phyloP scores from a whole-genome alignment of 2,888 invertebrate genomes.

The Amphipyra tragopoginis region DNA sequence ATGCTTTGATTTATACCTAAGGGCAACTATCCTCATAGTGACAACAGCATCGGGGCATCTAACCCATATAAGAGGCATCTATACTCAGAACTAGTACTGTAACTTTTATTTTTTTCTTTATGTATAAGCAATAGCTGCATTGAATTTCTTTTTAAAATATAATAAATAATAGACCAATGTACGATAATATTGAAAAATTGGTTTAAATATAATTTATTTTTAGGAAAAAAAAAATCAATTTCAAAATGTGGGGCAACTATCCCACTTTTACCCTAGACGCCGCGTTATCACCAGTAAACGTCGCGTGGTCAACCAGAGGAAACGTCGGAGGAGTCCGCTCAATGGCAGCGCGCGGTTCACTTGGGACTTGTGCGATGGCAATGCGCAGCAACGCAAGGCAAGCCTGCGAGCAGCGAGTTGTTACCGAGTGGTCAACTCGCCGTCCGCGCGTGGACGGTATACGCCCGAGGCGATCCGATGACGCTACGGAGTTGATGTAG shows the following conservation, averaged over 20 bases:
- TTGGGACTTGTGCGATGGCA: too few species aligned
- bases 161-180: neutral
- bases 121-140: neutral
- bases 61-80: conserved; percentile 1
- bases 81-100: neutral
- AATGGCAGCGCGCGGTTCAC: too few species aligned
- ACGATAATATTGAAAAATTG: neutral
- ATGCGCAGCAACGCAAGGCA: too few species aligned
- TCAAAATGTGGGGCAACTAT: neutral
- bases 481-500: too few species aligned
- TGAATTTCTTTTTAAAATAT: neutral
- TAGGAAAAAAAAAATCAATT: neutral
- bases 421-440: too few species aligned
- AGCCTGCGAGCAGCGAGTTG: too few species aligned
- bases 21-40: conserved; percentile 12
- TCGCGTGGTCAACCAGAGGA: too few species aligned
- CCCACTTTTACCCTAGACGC: too few species aligned
- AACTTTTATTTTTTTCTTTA: neutral
- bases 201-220: neutral
- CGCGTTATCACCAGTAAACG: too few species aligned
- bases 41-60: conserved; percentile 5
- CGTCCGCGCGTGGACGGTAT: too few species aligned
- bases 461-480: too few species aligned
- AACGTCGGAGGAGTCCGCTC: too few species aligned
- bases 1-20: conserved; percentile 8